phyloP scores from a whole-genome alignment of 2,113 vertebrate genomes.

The Isurus oxyrinchus region DNA sequence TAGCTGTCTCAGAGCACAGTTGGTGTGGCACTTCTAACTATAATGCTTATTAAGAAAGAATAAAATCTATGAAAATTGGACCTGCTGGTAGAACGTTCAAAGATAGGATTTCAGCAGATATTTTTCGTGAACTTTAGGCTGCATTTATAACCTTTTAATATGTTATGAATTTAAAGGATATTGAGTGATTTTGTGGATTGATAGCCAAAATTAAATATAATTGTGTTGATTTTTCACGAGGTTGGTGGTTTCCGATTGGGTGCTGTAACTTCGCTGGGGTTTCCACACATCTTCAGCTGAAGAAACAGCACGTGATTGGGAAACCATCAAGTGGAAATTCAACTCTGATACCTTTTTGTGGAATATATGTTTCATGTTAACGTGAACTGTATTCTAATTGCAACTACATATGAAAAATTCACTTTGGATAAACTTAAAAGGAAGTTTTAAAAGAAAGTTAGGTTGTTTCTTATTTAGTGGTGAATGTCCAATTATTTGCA shows the following conservation, averaged over 20 bases:
- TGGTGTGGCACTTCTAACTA: not conserved
- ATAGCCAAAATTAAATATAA: not conserved
- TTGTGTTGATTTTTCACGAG: not conserved
- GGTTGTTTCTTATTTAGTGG: slow-evolving; percentile 45
- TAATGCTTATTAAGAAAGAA: not conserved
- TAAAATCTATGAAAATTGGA: not conserved
- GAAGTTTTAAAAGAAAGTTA: not conserved
- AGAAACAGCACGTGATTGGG: not conserved
- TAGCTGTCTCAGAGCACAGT: not conserved
- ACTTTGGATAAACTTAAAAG: not conserved
- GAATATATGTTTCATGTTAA: not conserved
- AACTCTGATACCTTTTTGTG: not conserved
- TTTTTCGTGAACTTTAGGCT: not conserved
- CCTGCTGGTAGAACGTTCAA: not conserved
- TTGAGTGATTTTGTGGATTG: not conserved
- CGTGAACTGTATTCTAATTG: not conserved
- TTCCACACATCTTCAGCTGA: not conserved
- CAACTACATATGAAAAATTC: not conserved
- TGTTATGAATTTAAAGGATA: not conserved
- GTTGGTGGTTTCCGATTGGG: not conserved
- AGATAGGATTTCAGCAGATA: not conserved
- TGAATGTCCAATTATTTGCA: slow-evolving; percentile 47
- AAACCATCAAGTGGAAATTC: not conserved
- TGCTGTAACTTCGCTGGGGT: not conserved
- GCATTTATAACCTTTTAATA: not conserved